These are phyloP conservation scores for Dasyornis broadbenti DNA, from an alignment of 2,113 vertebrate species.

Conservation along the genomic window DNA sequence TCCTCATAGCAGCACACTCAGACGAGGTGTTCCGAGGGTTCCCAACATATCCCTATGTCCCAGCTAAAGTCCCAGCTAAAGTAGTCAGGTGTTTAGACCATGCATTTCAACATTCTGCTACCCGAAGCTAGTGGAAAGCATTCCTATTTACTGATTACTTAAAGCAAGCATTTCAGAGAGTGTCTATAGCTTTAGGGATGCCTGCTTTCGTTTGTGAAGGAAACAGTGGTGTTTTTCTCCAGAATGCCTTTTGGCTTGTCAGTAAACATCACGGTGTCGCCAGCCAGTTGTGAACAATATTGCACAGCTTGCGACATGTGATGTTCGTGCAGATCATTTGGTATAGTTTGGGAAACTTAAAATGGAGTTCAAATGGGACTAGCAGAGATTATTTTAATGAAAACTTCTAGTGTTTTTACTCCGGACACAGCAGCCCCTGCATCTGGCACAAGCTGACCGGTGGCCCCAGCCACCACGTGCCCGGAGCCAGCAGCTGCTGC, in stretches of 20 bases:
- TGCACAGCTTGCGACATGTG: neutral
- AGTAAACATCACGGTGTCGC: neutral
- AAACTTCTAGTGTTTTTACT: neutral
- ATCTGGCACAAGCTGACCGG: neutral
- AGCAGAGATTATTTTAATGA: neutral
- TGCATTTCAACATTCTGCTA: neutral
- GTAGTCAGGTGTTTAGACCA: neutral
- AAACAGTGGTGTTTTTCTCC: neutral
- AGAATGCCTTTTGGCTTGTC: neutral
- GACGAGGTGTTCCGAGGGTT: neutral
- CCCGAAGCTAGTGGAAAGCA: neutral
- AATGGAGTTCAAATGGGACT: neutral
- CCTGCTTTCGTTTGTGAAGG: neutral
- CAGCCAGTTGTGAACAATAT: neutral
- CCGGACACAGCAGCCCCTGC: neutral
- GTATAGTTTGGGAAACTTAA: neutral
- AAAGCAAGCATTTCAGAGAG: neutral
- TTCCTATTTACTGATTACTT: neutral
- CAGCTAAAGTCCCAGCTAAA: neutral
- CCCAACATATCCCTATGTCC: neutral
- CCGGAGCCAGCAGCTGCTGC: fast-evolving
- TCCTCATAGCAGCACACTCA: neutral
- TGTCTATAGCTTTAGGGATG: neutral
- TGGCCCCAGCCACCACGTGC: too few species aligned
- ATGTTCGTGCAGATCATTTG: neutral